These are phyloP conservation scores for Diarsia rubi DNA, from an alignment of 2,888 invertebrate genomes.

Conservation along the genomic window DNA sequence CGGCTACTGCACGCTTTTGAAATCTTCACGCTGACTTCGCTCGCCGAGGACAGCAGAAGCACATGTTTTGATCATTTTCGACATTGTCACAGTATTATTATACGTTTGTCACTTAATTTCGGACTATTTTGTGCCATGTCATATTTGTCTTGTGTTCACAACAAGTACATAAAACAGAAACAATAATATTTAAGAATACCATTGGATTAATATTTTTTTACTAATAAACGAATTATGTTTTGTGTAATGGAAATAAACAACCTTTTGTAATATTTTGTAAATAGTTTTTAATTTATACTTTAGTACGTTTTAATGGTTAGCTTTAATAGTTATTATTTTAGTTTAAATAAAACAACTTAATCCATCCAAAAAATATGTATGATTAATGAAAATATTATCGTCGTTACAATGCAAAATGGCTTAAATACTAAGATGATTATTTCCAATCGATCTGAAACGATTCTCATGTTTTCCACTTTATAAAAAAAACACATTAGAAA, in stretches of 20 bases:
- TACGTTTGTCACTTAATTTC: conserved; percentile 67
- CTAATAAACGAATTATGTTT: conserved; percentile 62
- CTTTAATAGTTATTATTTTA: conserved; percentile 89
- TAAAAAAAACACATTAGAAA: neutral
- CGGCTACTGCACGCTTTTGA: conserved; percentile 87
- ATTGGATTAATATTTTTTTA: conserved; percentile 66
- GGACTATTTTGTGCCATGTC: conserved; percentile 82
- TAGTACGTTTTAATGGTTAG: conserved; percentile 85
- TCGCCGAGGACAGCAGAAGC: conserved; percentile 24
- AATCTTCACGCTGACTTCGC: conserved; percentile 43
- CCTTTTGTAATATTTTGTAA: conserved; percentile 88
- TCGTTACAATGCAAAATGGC: conserved; percentile 64
- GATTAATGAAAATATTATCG: conserved; percentile 76
- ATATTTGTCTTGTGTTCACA: conserved; percentile 66
- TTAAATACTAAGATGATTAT: conserved; percentile 42
- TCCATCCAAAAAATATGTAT: conserved; percentile 86
- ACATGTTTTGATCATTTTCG: conserved; percentile 34
- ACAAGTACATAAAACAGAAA: conserved; percentile 64
- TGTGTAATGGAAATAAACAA: conserved; percentile 58
- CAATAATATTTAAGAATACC: conserved; percentile 63
- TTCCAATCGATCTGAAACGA: conserved; percentile 21
- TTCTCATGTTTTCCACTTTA: conserved; percentile 9
- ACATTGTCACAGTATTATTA: conserved; percentile 64
- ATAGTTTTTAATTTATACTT: conserved; percentile 88
- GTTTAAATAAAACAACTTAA: conserved; percentile 75